Base-by-base conservation (phyloP, 2,888 invertebrate genomes). In the Agrenia bidenticulata region DNA sequence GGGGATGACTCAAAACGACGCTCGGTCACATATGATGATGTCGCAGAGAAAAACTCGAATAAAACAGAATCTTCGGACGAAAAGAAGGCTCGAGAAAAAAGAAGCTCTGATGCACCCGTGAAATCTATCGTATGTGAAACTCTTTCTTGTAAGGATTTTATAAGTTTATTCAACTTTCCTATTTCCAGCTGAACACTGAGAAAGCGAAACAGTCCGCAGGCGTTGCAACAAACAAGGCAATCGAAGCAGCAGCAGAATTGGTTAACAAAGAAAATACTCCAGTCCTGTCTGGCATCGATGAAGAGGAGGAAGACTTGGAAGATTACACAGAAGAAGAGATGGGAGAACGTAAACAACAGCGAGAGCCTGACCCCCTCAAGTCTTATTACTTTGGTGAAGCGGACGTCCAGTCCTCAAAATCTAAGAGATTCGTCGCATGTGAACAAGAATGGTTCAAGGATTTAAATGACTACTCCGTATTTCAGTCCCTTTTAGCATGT, bases 401-500 rank as follows among this genome's bases (percentile, higher is more conserved):
- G 23, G 37, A 42, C 17, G 26, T 26, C 4, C 21, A n/a, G 45
- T 2, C 23, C 19, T 13, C 57, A 23, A 63, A 63, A 4, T 27
- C 53, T 1, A 67, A 67, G n/a, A 50, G 61, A 37, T 71, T 71
- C 50, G 64, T 66, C 11, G 64, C 68, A 1, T 71, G 71, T 60
- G 71, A 71, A 24, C 64, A 61, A 17, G 53, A 68, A 42, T 68
- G 41, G 50, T 68, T 66, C 49, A 62, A 68, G 21, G 66, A 68
- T 24, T 32, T 64, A 4, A 39, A 61, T 21, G 71, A 71, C 24
- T 62, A 41, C 7, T 63, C 67, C 1, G 65, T 64, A 17, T 65
- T 68, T 24, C 60, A 67, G 56, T 45, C 70, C 23, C 23, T 71
- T 5, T 49, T 74, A 15, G 66, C 69, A 19, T 74, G 74, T 53